These are phyloP conservation scores for Notocelia uddmanniana DNA, from an alignment of 2,888 invertebrate species.

Conservation along the genomic window DNA sequence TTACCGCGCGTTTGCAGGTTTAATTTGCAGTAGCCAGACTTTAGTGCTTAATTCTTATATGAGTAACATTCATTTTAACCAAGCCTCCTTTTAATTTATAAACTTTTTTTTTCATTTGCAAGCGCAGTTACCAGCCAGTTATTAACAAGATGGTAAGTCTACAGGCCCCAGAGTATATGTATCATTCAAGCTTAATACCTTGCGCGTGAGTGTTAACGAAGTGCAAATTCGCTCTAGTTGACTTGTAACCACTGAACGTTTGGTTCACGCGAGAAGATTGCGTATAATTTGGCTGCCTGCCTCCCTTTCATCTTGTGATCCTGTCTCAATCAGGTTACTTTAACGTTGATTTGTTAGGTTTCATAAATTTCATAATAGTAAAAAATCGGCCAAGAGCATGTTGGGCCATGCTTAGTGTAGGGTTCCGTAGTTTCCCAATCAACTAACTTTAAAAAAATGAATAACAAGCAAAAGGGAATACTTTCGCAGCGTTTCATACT, in stretches of 20 bases:
- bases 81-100: no score
- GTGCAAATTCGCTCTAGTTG: constrained; percentile 59
- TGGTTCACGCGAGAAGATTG: constrained; percentile 25
- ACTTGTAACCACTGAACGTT: constrained; percentile 41
- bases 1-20: no score
- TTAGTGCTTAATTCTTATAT: neutral
- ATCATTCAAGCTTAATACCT: constrained; percentile 43
- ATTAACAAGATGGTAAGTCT: neutral
- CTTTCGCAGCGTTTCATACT: no score
- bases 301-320: neutral
- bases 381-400: no score
- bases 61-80: no score
- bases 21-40: neutral
- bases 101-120: no score
- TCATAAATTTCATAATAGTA: neutral
- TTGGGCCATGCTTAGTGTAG: no score
- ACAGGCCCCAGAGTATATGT: constrained; percentile 27
- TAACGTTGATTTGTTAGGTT: neutral
- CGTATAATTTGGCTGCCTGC: neutral
- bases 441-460: no score
- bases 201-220: constrained; percentile 59
- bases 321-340: neutral
- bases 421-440: no score
- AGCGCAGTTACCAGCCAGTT: no score
- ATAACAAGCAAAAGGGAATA: no score